Percentiles rank a stretch among this genome's conserved stretches.
Evolutionary conservation across 2,888 invertebrate genomes (phyloP).

Genomic region (Thera obeliscata): DNA sequence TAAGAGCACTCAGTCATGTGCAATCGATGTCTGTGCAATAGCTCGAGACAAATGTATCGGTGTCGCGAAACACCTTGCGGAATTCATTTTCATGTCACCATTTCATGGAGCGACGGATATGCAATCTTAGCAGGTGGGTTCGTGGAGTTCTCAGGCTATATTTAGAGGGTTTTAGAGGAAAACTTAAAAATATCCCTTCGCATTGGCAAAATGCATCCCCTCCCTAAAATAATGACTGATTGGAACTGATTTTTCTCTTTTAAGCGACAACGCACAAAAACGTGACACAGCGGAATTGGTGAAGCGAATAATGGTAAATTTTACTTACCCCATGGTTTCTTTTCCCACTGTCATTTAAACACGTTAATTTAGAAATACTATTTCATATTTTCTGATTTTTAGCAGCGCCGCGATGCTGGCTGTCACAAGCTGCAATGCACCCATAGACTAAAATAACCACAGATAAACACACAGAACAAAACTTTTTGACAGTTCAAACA

Average conservation of each 20-base stretch:
- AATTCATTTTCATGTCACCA: conserved; percentile 13
- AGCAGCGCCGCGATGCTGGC: conserved; percentile 51
- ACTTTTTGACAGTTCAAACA: conserved; percentile 5
- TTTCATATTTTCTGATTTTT: conserved; percentile 68
- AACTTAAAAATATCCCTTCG: conserved; percentile 77
- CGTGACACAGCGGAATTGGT: conserved; percentile 35
- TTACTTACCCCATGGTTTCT: conserved; percentile 91
- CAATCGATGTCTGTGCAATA: conserved; percentile 74
- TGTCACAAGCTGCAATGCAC: conserved; percentile 64
- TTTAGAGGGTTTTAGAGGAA: conserved; percentile 41
- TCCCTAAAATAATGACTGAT: conserved; percentile 77
- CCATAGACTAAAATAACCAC: conserved; percentile 53
- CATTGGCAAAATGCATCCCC: conserved; percentile 81
- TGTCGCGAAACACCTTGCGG: conserved; percentile 32
- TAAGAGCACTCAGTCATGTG: conserved; percentile 72
- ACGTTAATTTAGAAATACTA: conserved; percentile 70
- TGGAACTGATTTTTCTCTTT: conserved; percentile 57
- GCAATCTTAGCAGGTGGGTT: background rate
- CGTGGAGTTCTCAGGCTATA: conserved; percentile 18
- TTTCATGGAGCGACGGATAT: conserved; percentile 1
- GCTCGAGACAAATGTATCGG: conserved; percentile 41
- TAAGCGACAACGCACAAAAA: conserved; percentile 24
- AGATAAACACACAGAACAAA: background rate
- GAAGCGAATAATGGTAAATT: conserved; percentile 28
- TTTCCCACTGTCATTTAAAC: conserved; percentile 92